Evolutionary conservation across 2,113 vertebrate genomes (phyloP).

Genomic region (Coptodon bakossiorum): DNA sequence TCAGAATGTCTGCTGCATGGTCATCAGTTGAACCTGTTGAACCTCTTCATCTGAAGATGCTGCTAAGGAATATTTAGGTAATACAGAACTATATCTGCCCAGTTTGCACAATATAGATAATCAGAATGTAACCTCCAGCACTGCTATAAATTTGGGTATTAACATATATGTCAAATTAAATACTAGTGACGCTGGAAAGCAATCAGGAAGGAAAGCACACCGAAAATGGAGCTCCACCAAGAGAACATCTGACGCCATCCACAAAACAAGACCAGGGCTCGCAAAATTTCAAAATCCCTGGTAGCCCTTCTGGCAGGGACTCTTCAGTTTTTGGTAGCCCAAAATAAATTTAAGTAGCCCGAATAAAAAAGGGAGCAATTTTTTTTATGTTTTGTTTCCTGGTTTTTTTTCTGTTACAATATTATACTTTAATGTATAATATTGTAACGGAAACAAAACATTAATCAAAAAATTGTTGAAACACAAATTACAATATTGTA

Average conservation of each 20-base stretch:
- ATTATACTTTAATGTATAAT: too few species aligned
- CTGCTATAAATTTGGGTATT: neutral
- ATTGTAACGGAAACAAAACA: too few species aligned
- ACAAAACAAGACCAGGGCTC: neutral
- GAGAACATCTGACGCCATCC: neutral
- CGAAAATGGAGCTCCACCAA: neutral
- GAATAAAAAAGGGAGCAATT: too few species aligned
- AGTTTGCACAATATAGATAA: neutral
- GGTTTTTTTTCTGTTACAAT: too few species aligned
- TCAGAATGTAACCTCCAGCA: neutral
- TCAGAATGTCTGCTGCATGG: neutral
- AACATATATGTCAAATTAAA: neutral
- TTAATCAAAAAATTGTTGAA: too few species aligned
- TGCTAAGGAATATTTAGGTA: neutral
- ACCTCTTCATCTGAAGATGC: neutral
- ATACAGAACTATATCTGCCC: neutral
- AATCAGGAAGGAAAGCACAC: neutral
- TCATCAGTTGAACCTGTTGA: neutral
- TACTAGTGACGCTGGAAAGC: neutral
- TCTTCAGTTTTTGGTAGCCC: too few species aligned
- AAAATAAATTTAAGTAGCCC: too few species aligned
- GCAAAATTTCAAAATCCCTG: too few species aligned
- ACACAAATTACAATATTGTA: too few species aligned
- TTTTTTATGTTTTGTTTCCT: too few species aligned
- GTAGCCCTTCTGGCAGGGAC: too few species aligned